phyloP scores from a whole-genome alignment of 1,140 invertebrate genomes.

The Nasonia longicornis region DNA sequence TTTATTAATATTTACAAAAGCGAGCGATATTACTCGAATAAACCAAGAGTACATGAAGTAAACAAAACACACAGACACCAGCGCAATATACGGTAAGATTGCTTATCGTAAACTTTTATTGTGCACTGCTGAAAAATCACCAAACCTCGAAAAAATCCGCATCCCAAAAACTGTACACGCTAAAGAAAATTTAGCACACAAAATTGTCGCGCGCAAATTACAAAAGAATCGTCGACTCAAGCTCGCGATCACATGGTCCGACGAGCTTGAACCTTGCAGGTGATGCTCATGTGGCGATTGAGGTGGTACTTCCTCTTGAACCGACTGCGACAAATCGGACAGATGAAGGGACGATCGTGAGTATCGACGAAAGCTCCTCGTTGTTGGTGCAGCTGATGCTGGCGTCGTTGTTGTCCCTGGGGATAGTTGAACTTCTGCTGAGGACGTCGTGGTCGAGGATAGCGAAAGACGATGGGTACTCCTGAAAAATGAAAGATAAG shows the following conservation, averaged over 20 bases:
- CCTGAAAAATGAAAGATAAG: not conserved
- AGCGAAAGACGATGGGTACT: not conserved
- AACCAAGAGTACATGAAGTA: not conserved
- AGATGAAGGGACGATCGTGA: constrained; percentile 44
- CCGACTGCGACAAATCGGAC: constrained; percentile 62
- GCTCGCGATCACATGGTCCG: not conserved
- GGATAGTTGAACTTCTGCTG: not conserved
- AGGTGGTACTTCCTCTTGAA: constrained; percentile 68
- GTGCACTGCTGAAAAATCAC: no score
- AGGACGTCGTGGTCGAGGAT: not conserved
- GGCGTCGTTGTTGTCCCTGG: not conserved
- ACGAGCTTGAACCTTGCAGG: not conserved
- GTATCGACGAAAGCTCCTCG: not conserved
- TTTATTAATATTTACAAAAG: not conserved
- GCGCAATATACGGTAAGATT: no score
- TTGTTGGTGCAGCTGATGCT: not conserved
- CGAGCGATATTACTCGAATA: not conserved
- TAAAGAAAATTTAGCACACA: no score
- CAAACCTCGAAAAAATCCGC: no score
- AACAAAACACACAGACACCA: no score
- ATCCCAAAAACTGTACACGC: no score
- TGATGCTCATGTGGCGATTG: constrained; percentile 59
- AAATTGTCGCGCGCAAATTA: no score
- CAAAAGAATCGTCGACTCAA: not conserved
- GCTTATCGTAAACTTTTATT: no score